Evolutionary conservation across 1,140 invertebrate genomes (phyloP).

Genomic region (Teleopsis dalmanni): DNA sequence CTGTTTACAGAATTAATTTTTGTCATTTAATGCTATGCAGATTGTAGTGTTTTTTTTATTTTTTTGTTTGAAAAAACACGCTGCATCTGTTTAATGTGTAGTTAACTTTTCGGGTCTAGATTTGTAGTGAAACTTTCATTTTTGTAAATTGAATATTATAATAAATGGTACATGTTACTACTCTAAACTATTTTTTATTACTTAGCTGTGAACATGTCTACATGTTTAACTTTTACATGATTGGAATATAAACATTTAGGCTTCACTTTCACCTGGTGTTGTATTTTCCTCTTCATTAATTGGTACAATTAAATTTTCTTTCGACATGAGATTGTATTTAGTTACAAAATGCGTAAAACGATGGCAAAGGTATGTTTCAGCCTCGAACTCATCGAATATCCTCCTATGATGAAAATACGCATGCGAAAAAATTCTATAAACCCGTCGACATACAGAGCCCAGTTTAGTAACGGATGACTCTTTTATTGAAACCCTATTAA

Average conservation of each 20-base stretch:
- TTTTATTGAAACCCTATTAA: conserved; percentile 90
- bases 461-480: conserved; percentile 97
- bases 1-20: too few relatives aligned
- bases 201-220: too few relatives aligned
- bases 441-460: conserved; percentile 94
- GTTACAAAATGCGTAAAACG: conserved; percentile 97
- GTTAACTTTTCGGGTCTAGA: too few relatives aligned
- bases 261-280: conserved; percentile 64
- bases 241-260: conserved; percentile 20
- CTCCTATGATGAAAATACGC: conserved; percentile 96
- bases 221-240: neutral
- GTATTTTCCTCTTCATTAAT: conserved; percentile 53
- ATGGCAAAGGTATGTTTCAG: conserved; percentile 88
- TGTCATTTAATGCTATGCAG: too few relatives aligned
- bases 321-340: conserved; percentile 97
- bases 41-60: too few relatives aligned
- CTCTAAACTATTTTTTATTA: too few relatives aligned
- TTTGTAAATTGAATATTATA: too few relatives aligned
- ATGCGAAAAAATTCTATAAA: conserved; percentile 99
- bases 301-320: conserved; percentile 97
- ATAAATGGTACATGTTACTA: too few relatives aligned
- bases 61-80: too few relatives aligned
- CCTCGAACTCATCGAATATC: conserved; percentile 98
- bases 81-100: too few relatives aligned
- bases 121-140: too few relatives aligned